Conservation (phyloP, 2,797 vertebrate species). For the Enteromius thamalakanensis region DNA sequence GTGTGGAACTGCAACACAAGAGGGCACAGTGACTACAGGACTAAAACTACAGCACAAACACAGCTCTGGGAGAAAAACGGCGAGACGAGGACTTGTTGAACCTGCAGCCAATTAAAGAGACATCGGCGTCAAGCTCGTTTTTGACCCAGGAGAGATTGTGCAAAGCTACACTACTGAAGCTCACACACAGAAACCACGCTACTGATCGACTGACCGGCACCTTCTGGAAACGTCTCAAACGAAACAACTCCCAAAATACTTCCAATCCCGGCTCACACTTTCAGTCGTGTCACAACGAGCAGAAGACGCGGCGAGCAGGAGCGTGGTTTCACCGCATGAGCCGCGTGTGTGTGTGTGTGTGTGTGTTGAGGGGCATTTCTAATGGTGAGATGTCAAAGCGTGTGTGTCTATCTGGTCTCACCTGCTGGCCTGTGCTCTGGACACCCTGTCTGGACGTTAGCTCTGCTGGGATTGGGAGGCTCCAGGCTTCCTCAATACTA, state of each 20-base stretch:
- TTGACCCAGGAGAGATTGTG: slow-evolving; percentile 27
- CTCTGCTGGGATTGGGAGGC: slow-evolving; percentile 99
- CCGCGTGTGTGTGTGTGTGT: not conserved
- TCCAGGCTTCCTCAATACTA: slow-evolving; percentile 99
- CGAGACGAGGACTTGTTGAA: not conserved
- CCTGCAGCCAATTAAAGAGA: not conserved
- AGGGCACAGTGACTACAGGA: slow-evolving; percentile 7
- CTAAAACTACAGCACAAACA: slow-evolving; percentile 23
- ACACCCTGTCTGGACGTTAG: slow-evolving; percentile 99
- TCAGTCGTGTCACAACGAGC: not conserved
- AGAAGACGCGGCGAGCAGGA: not conserved
- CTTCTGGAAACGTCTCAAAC: not conserved
- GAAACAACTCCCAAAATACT: not conserved
- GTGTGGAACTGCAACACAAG: slow-evolving; percentile 26
- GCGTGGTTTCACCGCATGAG: slow-evolving; percentile 41
- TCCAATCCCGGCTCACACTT: not conserved
- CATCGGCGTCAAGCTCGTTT: not conserved
- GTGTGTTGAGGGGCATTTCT: slow-evolving; percentile 53
- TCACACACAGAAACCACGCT: slow-evolving; percentile 50
- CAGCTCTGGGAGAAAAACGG: slow-evolving; percentile 28
- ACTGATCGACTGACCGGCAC: not conserved
- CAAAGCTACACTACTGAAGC: slow-evolving; percentile 34
- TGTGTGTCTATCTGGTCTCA: slow-evolving; percentile 80
- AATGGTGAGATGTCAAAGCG: slow-evolving; percentile 26
- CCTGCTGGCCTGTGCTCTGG: slow-evolving; percentile 98